Percentiles rank a stretch among this genome's conserved stretches.
phyloP scores from a whole-genome alignment of 2,113 vertebrate species.

The Podiceps cristatus region DNA sequence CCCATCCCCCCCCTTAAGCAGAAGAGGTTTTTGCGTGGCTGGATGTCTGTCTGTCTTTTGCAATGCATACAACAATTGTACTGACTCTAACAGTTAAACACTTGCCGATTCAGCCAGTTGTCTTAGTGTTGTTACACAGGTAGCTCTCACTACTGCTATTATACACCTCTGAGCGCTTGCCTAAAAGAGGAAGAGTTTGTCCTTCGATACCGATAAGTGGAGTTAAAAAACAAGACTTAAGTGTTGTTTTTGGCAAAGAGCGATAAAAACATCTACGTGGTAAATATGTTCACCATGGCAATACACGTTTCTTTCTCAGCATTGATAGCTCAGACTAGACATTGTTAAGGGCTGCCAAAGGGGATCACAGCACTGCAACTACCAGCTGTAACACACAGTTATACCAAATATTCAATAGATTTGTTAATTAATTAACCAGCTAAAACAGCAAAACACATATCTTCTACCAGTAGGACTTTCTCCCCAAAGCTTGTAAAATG shows the following conservation, averaged over 20 bases:
- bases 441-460: background rate
- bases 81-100: background rate
- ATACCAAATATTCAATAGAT: background rate
- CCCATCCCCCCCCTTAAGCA: background rate
- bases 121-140: background rate
- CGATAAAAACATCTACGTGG: background rate
- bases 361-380: background rate
- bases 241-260: background rate
- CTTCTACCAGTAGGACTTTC: background rate
- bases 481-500: background rate
- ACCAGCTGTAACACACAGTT: background rate
- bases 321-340: background rate
- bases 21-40: background rate
- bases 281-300: background rate
- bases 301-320: background rate
- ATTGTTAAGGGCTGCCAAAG: background rate
- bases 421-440: background rate
- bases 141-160: background rate
- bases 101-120: background rate
- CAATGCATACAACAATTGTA: background rate
- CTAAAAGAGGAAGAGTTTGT: background rate
- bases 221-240: background rate
- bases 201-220: background rate
- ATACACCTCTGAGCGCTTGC: background rate
- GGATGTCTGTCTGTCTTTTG: background rate